Percentiles rank a stretch among this genome's conserved stretches.
Conservation (phyloP, 2,888 invertebrate genomes). For the Tachystola acroxantha region DNA sequence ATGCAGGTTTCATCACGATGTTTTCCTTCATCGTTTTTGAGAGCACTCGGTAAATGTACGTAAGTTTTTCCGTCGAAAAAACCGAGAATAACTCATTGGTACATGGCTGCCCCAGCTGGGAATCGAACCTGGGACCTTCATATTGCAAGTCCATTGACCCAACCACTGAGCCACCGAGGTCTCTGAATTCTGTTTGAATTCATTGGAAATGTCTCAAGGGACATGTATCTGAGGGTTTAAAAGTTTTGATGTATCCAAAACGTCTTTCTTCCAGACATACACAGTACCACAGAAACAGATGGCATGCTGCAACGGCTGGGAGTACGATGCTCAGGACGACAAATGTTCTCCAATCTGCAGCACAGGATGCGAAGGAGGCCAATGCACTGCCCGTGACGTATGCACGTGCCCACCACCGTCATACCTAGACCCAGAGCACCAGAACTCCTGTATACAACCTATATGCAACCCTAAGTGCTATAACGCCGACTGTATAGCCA, state of each 20-base stretch:
- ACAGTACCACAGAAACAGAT: conserved; percentile 34
- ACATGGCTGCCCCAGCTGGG: no score
- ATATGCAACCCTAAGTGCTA: conserved; percentile 43
- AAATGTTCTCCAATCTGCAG: conserved; percentile 68
- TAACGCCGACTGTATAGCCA: conserved; percentile 45
- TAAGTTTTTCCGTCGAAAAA: no score
- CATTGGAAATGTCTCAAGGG: no score
- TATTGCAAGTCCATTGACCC: no score
- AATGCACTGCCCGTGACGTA: conserved; percentile 50
- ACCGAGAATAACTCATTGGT: no score
- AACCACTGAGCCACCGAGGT: no score
- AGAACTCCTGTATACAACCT: conserved; percentile 47
- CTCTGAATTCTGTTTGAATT: no score
- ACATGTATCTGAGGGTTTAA: no score
- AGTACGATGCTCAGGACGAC: conserved; percentile 42
- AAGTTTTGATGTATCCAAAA: neutral
- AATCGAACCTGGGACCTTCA: no score
- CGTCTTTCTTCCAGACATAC: conserved; percentile 36
- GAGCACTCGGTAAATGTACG: no score
- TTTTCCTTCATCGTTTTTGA: no score
- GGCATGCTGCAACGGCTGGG: conserved; percentile 63
- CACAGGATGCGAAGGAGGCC: conserved; percentile 64
- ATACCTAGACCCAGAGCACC: conserved; percentile 36
- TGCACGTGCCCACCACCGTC: conserved; percentile 52
- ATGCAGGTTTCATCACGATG: no score